A percentile compares a stretch with the other conserved stretches of the same genome.
These are phyloP conservation scores for Cyprinella venusta DNA, from an alignment of 2,797 vertebrate species.

Conservation along the genomic window DNA sequence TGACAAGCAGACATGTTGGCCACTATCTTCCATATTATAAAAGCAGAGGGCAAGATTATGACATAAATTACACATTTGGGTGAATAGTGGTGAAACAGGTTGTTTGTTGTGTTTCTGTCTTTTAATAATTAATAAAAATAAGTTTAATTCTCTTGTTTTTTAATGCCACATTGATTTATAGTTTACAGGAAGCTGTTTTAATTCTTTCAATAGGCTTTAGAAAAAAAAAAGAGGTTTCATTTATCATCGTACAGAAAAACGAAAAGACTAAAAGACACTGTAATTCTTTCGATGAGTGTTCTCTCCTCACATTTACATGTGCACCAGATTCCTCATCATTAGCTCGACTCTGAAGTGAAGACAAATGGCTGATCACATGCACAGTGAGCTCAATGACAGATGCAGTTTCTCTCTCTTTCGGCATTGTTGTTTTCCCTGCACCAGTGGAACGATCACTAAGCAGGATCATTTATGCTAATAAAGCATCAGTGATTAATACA, in stretches of 20 bases:
- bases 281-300: conserved; percentile 26
- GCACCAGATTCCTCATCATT: conserved; percentile 81
- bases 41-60: not conserved
- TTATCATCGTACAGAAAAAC: not conserved
- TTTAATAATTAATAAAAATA: not conserved
- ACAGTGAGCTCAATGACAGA: conserved; percentile 75
- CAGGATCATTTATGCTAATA: conserved; percentile 99
- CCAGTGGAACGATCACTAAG: conserved; percentile 89
- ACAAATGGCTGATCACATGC: conserved; percentile 82
- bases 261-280: not conserved
- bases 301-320: conserved; percentile 60
- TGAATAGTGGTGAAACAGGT: not conserved
- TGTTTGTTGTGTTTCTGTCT: not conserved
- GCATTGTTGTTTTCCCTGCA: conserved; percentile 82
- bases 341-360: conserved; percentile 74
- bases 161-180: not conserved
- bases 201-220: not conserved
- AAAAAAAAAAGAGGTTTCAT: not conserved
- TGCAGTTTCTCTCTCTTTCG: conserved; percentile 52
- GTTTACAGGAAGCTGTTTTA: conserved; percentile 4
- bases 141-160: not conserved
- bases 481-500: conserved; percentile 99
- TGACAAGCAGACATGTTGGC: not conserved
- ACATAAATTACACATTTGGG: not conserved
- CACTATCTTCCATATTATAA: not conserved